A percentile compares a stretch with the other conserved stretches of the same genome.
Conservation (phyloP, 1,140 invertebrate genomes). For the Lysiphlebus fabarum region DNA sequence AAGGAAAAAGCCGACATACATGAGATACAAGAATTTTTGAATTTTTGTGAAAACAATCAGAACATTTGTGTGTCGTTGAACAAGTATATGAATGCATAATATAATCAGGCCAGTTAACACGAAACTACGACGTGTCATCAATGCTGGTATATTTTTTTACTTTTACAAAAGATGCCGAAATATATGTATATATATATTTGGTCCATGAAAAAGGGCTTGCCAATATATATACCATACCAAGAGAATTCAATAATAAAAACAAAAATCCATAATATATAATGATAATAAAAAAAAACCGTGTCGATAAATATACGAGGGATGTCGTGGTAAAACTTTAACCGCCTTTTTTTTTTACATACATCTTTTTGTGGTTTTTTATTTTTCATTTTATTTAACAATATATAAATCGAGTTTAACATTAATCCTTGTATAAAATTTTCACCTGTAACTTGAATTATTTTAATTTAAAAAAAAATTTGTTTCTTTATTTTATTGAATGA, state of each 20-base stretch:
- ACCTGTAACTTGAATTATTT: too few species aligned
- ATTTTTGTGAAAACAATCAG: constrained; percentile 53
- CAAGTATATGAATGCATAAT: constrained; percentile 54
- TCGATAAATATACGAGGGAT: constrained; percentile 48
- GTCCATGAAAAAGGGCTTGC: not conserved
- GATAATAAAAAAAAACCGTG: constrained; percentile 14
- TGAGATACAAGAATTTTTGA: constrained; percentile 39
- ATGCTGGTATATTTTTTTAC: constrained; percentile 32
- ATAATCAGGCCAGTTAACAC: constrained; percentile 51
- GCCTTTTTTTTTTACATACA: too few species aligned
- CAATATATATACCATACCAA: too few species aligned
- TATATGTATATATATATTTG: not conserved
- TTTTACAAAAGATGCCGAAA: constrained; percentile 46
- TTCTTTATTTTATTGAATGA: too few species aligned
- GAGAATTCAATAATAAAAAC: not conserved
- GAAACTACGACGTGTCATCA: constrained; percentile 43
- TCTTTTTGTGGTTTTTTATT: too few species aligned
- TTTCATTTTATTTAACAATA: too few species aligned
- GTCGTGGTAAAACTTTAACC: constrained; percentile 16
- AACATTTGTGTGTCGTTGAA: constrained; percentile 38
- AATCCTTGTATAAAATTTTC: too few species aligned
- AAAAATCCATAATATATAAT: not conserved
- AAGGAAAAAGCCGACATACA: constrained; percentile 34
- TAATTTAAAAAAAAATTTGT: too few species aligned
- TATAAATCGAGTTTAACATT: too few species aligned